These are phyloP conservation scores for Zeugodacus cucurbitae DNA, from an alignment of 1,140 invertebrate genomes.

Conservation along the genomic window DNA sequence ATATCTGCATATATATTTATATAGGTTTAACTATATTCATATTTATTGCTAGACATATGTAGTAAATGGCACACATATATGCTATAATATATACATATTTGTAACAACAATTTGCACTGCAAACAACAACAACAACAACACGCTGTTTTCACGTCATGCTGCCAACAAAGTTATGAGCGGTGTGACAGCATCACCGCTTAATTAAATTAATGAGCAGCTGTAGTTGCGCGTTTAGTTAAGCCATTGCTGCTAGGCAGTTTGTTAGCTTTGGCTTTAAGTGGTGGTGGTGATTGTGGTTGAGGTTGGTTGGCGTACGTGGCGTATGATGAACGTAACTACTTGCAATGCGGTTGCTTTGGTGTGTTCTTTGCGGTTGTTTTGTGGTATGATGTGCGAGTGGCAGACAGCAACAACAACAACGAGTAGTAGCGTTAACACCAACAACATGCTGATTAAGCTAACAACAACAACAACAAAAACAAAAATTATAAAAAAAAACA, in stretches of 20 bases:
- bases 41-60: not conserved
- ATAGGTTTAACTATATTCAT: too few species aligned
- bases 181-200: not conserved
- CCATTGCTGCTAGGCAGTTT: too few species aligned
- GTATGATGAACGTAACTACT: not conserved
- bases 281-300: too few species aligned
- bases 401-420: not conserved
- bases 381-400: not conserved
- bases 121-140: not conserved
- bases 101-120: not conserved
- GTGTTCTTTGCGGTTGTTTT: not conserved
- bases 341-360: not conserved
- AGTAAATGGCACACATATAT: not conserved
- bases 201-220: constrained; percentile 28
- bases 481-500: too few species aligned
- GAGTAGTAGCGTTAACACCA: not conserved
- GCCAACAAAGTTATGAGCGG: not conserved
- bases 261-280: too few species aligned
- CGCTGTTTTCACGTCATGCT: not conserved
- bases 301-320: not conserved
- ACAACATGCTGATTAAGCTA: too few species aligned
- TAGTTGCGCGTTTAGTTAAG: not conserved
- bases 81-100: not conserved
- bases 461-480: too few species aligned
- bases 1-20: too few species aligned